Evolutionary conservation across 2,113 vertebrate genomes (phyloP), one percentile per base, ranked within the genome.

Genomic region (Channa maculata): DNA sequence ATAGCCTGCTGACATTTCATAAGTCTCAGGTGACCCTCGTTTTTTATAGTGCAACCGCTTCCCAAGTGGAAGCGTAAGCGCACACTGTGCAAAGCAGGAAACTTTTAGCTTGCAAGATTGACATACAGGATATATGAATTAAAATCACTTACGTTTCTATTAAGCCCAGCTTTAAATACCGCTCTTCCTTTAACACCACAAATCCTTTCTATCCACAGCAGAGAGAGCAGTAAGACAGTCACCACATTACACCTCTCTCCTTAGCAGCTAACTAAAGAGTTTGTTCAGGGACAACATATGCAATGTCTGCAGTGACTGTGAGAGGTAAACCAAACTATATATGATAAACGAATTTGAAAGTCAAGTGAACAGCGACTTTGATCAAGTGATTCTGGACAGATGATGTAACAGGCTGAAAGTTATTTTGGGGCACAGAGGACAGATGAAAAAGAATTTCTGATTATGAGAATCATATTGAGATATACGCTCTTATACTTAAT

Each of bases 331-430:
- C 13, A 46, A 75, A 53, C 9, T 4, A 59, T 62, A 59, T 62
- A 51, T 13, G 34, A 74, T 72, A 57, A 62, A 71, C 43, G 48
- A 77, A 73, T 45, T 71, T 39, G 37, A 67, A 68, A 79, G 37
- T 51, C 37, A 10, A 75, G 64, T 38, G 59, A 64, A 60, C 71
- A 52, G 80, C 71, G 75, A 65, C 67, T 72, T 68, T 38, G 54
- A 71, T 55, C 55, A 50, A 43, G 36, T 5, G 46, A 61, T 60
- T 65, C 46, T 60, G 57, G 64, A 65, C 54, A 33, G 71, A 76
- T 88, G 87, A 88, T 85, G 89, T 65, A 88, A 89, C 60, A 58
- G 5, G 65, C 41, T 62, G 85, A 45, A 90, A 90, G 58, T 66
- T 50, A 48, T 49, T 79, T 65, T 49, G 13, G 51, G 34, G 38